These are phyloP conservation scores for Parauchenoglanis ngamensis DNA, from an alignment of 2,797 vertebrate species.

Conservation along the genomic window DNA sequence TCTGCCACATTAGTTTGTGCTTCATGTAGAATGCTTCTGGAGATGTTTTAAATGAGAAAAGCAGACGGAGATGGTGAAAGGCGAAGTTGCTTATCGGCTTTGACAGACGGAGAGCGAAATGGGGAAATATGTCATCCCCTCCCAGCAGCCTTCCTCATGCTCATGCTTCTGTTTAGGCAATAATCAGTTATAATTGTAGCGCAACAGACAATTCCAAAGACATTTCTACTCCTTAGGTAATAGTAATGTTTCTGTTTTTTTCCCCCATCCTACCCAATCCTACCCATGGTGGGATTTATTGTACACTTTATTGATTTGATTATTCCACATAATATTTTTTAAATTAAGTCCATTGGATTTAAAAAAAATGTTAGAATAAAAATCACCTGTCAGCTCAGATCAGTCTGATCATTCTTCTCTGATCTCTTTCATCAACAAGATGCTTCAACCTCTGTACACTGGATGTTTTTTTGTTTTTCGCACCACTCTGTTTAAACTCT, in stretches of 20 bases:
- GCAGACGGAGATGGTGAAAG: conserved; percentile 45
- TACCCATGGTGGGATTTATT: background rate
- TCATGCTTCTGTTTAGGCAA: conserved; percentile 48
- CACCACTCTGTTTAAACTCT: no score
- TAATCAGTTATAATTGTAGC: conserved; percentile 44
- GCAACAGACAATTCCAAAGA: conserved; percentile 32
- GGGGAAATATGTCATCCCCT: conserved; percentile 49
- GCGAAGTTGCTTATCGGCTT: conserved; percentile 54
- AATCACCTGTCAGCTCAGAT: background rate
- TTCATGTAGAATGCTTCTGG: conserved; percentile 48
- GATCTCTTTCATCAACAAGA: no score
- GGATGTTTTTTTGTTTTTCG: no score
- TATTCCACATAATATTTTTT: background rate
- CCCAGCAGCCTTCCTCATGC: conserved; percentile 43
- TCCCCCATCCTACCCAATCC: background rate
- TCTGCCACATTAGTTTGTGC: conserved; percentile 44
- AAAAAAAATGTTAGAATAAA: no score
- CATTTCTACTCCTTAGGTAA: conserved; percentile 35
- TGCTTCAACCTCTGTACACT: no score
- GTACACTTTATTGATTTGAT: background rate
- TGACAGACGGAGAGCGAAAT: conserved; percentile 51
- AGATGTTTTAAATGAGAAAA: conserved; percentile 51
- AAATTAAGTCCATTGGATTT: background rate
- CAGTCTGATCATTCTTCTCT: no score
- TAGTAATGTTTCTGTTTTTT: background rate